Conservation (phyloP, 1,140 invertebrate genomes). For the Neodiprion pinetum region DNA sequence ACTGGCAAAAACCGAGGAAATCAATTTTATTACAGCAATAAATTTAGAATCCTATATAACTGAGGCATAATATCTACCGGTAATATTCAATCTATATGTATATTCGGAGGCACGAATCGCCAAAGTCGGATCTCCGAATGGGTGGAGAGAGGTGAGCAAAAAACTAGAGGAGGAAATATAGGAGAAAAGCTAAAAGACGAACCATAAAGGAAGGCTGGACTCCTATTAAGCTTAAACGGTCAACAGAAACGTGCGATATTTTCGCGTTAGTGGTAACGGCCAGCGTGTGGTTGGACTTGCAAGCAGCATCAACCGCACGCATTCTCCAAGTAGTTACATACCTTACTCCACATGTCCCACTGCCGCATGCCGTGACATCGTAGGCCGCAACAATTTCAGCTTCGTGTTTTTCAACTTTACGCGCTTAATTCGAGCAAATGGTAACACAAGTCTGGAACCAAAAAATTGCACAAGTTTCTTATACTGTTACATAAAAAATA, state of each 20-base stretch:
- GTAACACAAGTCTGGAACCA: too few relatives aligned
- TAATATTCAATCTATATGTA: neutral
- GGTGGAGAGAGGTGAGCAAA: too few relatives aligned
- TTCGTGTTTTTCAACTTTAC: too few relatives aligned
- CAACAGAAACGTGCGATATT: neutral
- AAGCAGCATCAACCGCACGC: neutral
- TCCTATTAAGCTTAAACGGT: neutral
- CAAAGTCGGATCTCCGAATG: neutral
- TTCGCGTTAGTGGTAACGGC: neutral
- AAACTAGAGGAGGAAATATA: too few relatives aligned
- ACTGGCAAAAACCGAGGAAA: neutral
- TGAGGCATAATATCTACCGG: neutral
- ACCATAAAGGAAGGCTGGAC: neutral
- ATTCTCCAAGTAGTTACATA: neutral
- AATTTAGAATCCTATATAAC: slow-evolving; percentile 2
- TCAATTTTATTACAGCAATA: slow-evolving; percentile 1
- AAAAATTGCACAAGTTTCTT: too few relatives aligned
- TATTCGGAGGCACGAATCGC: neutral
- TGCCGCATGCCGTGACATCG: neutral
- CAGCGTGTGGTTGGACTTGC: neutral
- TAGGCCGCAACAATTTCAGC: too few relatives aligned
- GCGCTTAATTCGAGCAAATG: too few relatives aligned
- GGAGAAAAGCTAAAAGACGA: too few relatives aligned
- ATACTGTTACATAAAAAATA: too few relatives aligned
- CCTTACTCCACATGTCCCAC: neutral